A percentile compares a stretch with the other conserved stretches of the same genome.
phyloP scores from a whole-genome alignment of 2,888 invertebrate species.

The Hirtodrosophila alboralis region DNA sequence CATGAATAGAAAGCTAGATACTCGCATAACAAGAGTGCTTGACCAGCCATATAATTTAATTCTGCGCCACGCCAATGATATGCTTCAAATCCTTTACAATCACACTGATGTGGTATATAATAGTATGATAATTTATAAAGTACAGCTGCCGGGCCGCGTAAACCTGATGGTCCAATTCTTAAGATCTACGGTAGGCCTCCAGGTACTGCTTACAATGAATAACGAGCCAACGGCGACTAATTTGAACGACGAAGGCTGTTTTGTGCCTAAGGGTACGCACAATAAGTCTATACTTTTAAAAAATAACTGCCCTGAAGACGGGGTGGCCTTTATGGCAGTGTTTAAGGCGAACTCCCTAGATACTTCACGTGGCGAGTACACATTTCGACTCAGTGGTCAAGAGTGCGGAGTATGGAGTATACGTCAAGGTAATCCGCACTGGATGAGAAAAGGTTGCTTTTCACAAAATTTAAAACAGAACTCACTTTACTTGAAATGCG shows the following conservation, averaged over 20 bases:
- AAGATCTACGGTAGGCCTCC: constrained; percentile 11
- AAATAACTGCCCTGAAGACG: constrained; percentile 10
- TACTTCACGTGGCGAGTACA: constrained; percentile 1
- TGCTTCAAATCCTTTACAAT: background rate
- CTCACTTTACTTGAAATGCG: background rate
- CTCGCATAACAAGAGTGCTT: background rate
- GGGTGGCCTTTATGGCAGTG: constrained; percentile 27
- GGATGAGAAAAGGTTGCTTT: constrained; percentile 10
- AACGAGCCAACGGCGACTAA: constrained; percentile 6
- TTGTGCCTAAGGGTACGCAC: background rate
- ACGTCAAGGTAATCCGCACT: background rate
- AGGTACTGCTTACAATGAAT: constrained; percentile 27
- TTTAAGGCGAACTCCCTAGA: constrained; percentile 5
- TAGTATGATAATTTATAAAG: constrained; percentile 24
- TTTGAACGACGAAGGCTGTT: constrained; percentile 6
- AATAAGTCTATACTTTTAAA: constrained; percentile 10
- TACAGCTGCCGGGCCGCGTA: background rate
- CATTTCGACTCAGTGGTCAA: constrained; percentile 21
- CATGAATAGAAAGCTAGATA: no score
- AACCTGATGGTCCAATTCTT: constrained; percentile 28
- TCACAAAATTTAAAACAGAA: background rate
- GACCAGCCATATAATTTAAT: background rate
- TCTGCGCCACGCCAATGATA: background rate
- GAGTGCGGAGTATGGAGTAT: constrained; percentile 18
- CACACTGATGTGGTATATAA: constrained; percentile 10